phyloP scores from a whole-genome alignment of 2,113 vertebrate species.

The Antennarius striatus region DNA sequence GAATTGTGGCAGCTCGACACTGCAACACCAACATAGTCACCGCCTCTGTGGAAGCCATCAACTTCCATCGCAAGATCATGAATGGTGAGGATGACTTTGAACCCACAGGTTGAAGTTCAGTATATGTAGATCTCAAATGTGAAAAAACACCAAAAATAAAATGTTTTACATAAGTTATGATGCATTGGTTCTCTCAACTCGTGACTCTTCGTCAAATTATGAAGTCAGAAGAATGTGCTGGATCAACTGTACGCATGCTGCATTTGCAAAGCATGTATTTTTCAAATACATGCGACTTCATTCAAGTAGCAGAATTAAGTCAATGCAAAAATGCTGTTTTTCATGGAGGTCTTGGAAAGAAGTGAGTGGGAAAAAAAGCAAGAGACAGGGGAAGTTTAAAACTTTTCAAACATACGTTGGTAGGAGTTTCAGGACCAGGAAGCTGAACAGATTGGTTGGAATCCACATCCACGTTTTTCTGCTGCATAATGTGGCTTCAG shows the following conservation, averaged over 20 bases:
- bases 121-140: no score
- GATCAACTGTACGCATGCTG: constrained; percentile 1
- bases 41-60: constrained; percentile 93
- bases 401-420: constrained; percentile 22
- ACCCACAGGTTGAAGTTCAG: no score
- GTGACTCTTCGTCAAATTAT: constrained; percentile 2
- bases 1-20: constrained; percentile 91
- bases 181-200: no score
- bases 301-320: constrained; percentile 24
- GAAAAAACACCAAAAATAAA: no score
- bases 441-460: constrained; percentile 12
- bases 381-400: constrained; percentile 2
- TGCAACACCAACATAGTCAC: constrained; percentile 97
- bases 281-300: constrained; percentile 17
- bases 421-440: not conserved
- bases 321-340: not conserved
- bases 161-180: no score
- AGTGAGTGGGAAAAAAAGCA: not conserved
- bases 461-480: constrained; percentile 25
- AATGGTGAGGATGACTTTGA: constrained; percentile 81
- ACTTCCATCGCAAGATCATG: constrained; percentile 94
- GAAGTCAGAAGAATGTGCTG: constrained; percentile 16
- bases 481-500: constrained; percentile 2
- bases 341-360: not conserved
- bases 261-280: constrained; percentile 4